Evolutionary conservation across 2,888 invertebrate genomes (phyloP), one percentile per base, ranked within the genome.

Genomic region (Mongoloraphidia duomilia): DNA sequence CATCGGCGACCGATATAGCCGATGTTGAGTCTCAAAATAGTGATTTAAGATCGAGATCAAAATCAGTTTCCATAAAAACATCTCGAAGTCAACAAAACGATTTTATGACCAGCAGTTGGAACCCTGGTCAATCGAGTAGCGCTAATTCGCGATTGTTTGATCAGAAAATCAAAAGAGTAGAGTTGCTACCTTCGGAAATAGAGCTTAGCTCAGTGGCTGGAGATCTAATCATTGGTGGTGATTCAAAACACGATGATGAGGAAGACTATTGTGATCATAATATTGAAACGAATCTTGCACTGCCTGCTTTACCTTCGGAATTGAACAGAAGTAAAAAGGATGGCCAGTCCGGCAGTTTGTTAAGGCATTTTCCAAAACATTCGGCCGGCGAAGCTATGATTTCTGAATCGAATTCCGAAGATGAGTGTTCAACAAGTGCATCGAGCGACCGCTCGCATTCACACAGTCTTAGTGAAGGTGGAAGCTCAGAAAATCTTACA

Each of bases 371-470:
- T 43, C 79, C 80, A 12, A 80, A 80, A 62, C 80, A 80, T 58
- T 75, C 81, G 52, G 81, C 81, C 39, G 80, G 79, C 8, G 80
- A 81, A 61, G 79, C 79, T 41, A 79, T 80, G 75, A 76, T 79
- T 35, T 79, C 79, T n/a, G 80, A 75, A 51, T 73, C 74, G 51
- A 74, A 75, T 55, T 76, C 76, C 0, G 76, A 77, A 57, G 76
- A 76, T 55, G 76, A 76, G 57, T 73, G 72, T 55, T 73, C 66
- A 49, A 64, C 72, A 40, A 65, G 65, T 52, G 72, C 71, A 8
- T 73, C 73, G 37, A 51, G 53, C 41, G 53, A 53, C 33, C 50
- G 49, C 12, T 53, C 53, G 34, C 51, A 51, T 35, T 49, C 51
- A 45, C 43, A 49, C 34, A 51, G 53, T 43, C 51, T 51, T 46